Base-by-base conservation (phyloP, 2,888 invertebrate species). In the Zygogramma bicolorata region DNA sequence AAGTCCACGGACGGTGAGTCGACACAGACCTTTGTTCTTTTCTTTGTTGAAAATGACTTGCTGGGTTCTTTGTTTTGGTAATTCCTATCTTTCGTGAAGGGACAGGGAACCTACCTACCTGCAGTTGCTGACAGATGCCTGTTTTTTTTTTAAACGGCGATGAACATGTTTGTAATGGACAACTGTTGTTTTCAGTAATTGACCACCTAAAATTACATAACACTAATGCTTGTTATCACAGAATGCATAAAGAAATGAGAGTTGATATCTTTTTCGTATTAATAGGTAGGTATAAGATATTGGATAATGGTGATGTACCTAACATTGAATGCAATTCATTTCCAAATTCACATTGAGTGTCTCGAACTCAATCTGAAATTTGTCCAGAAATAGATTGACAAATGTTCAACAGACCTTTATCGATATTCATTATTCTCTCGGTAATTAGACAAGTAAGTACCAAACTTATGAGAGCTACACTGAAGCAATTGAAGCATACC, bases 1-100 rank as follows among this genome's bases (percentile, higher is more conserved):
- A 90, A 88, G 83, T 81, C 85, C 29, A 76, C 84, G 46, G 90
- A 90, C 83, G 90, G 90, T 90, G 82, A 85, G 87, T 83, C 15
- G 7, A 40, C 22, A 20, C 27, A 22, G 25, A 25, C 38, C 61
- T 61, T 34, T 40, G 46, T 20, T 27, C 63, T 22, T 53, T 25
- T 27, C 53, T 53, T 53, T 53, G 53, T 53, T 53, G 25, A 25
- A 25, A 27, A 31, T 63, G 63, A 63, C 63, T 49, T 42, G 27
- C 31, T 27, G 29, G 25, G 63, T 67, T 60, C 72, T 78, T 78
- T 75, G 75, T 76, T 75, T 42, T 42, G 40, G n/a, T 42, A 46
- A 63, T 63, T n/a, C 31, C 46, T 31, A 63, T 46, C 46, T 25
- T 63, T 46, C 2, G 18, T n/a, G 27, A 53, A 53, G 53, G 53